Percentiles rank a stretch among this genome's conserved stretches.
phyloP scores from a whole-genome alignment of 2,113 vertebrate genomes.

The Reinhardtius hippoglossoides region DNA sequence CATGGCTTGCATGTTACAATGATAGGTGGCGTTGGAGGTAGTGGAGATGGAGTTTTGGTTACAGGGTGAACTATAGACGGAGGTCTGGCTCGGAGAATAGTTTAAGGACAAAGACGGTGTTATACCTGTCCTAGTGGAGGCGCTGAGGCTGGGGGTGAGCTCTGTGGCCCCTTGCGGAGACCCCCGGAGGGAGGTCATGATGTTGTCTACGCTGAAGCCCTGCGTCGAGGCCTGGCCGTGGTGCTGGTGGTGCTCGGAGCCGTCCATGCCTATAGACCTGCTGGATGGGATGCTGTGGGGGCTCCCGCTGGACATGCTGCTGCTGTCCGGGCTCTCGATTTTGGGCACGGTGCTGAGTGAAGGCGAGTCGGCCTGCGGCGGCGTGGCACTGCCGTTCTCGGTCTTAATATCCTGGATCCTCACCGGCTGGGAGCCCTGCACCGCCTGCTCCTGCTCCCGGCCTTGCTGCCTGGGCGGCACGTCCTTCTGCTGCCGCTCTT shows the following conservation, averaged over 20 bases:
- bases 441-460: slow-evolving; percentile 81
- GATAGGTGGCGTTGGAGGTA: slow-evolving; percentile 89
- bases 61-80: slow-evolving; percentile 90
- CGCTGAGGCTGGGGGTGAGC: slow-evolving; percentile 82
- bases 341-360: slow-evolving; percentile 89
- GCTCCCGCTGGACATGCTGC: slow-evolving; percentile 91
- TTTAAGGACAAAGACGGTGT: slow-evolving; percentile 88
- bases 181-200: slow-evolving; percentile 93
- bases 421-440: slow-evolving; percentile 85
- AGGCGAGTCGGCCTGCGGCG: slow-evolving; percentile 90
- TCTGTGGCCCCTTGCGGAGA: slow-evolving; percentile 89
- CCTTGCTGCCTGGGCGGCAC: slow-evolving; percentile 76
- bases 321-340: slow-evolving; percentile 93
- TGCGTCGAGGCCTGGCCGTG: slow-evolving; percentile 83
- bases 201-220: slow-evolving; percentile 97
- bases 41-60: slow-evolving; percentile 87
- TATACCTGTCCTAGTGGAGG: slow-evolving; percentile 87
- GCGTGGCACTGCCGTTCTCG: slow-evolving; percentile 91
- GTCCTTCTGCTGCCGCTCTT: slow-evolving; percentile 90
- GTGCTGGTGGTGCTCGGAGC: slow-evolving; percentile 81
- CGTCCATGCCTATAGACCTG: slow-evolving; percentile 88
- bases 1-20: slow-evolving; percentile 98
- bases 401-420: slow-evolving; percentile 96
- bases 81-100: slow-evolving; percentile 89
- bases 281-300: slow-evolving; percentile 87